Conservation (phyloP, 2,797 vertebrate genomes). For the Borostomias antarcticus region DNA sequence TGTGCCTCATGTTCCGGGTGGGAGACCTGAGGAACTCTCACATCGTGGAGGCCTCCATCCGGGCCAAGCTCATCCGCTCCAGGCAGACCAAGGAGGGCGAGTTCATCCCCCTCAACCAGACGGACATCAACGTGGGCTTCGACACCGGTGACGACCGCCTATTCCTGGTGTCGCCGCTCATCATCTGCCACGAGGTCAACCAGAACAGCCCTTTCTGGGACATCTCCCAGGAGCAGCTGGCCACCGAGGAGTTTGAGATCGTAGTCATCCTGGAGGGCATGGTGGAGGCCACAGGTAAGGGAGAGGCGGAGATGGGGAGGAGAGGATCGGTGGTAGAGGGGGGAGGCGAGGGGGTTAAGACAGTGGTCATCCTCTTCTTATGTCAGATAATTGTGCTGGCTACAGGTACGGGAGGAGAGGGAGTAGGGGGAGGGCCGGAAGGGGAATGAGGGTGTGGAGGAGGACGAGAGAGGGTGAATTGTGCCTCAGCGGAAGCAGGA, state of each 20-base stretch:
- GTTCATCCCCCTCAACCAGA: slow-evolving; percentile 63
- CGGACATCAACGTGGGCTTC: slow-evolving; percentile 61
- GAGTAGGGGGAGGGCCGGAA: not conserved
- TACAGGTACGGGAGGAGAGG: not conserved
- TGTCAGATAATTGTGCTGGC: no score
- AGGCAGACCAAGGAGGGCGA: slow-evolving; percentile 63
- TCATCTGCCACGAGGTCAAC: slow-evolving; percentile 64
- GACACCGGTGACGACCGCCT: slow-evolving; percentile 59
- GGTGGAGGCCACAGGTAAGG: slow-evolving; percentile 65
- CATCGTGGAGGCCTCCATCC: slow-evolving; percentile 64
- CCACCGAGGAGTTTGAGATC: slow-evolving; percentile 58
- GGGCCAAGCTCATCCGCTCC: slow-evolving; percentile 60
- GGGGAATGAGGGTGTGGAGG: not conserved
- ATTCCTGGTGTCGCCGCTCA: slow-evolving; percentile 62
- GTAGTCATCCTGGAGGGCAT: slow-evolving; percentile 65
- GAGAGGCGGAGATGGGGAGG: no score
- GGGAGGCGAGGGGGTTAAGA: no score
- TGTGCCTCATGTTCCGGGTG: slow-evolving; percentile 65
- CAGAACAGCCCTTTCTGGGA: slow-evolving; percentile 61
- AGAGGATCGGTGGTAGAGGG: no score
- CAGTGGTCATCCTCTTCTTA: no score
- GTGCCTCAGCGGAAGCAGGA: no score
- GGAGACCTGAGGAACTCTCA: slow-evolving; percentile 62
- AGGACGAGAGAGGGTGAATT: not conserved
- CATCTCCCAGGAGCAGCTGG: slow-evolving; percentile 55